phyloP scores from a whole-genome alignment of 2,888 invertebrate genomes.

The Sinodicranocentrus sp. region DNA sequence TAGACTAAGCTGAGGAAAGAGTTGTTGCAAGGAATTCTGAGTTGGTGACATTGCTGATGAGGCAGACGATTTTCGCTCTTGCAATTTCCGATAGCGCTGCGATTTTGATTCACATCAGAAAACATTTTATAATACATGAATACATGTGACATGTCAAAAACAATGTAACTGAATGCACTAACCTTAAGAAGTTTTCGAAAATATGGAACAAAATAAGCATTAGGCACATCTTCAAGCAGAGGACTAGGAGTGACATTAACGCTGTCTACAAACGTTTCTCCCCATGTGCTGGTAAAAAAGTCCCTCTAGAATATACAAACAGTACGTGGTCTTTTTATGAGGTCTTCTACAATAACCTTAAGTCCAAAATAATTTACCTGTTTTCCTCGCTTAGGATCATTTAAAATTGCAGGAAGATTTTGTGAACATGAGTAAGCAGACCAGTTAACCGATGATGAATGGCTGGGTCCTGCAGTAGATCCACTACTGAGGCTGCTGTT shows the following conservation, averaged over 20 bases:
- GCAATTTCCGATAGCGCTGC: slow-evolving; percentile 73
- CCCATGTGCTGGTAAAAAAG: slow-evolving; percentile 87
- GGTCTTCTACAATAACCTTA: too few species aligned
- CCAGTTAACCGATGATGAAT: slow-evolving; percentile 81
- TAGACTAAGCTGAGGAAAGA: slow-evolving; percentile 73
- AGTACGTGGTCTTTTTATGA: too few species aligned
- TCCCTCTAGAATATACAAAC: slow-evolving; percentile 74
- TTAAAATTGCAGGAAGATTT: slow-evolving; percentile 96
- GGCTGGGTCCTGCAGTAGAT: slow-evolving; percentile 28
- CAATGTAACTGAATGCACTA: too few species aligned
- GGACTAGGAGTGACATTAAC: slow-evolving; percentile 87
- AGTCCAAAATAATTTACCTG: too few species aligned
- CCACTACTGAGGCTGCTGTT: slow-evolving; percentile 41
- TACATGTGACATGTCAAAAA: too few species aligned
- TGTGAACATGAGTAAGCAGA: slow-evolving; percentile 94
- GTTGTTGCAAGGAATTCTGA: slow-evolving; percentile 68
- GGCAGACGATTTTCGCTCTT: slow-evolving; percentile 73
- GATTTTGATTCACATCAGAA: background rate
- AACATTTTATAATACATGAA: background rate
- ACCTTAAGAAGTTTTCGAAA: slow-evolving; percentile 83
- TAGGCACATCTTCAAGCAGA: slow-evolving; percentile 87
- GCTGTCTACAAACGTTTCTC: slow-evolving; percentile 93
- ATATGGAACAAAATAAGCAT: slow-evolving; percentile 92
- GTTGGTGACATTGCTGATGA: slow-evolving; percentile 37
- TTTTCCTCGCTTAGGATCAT: slow-evolving; percentile 95